Conservation (phyloP, 2,113 vertebrate species). For the Cyphomyrus discorhynchus region DNA sequence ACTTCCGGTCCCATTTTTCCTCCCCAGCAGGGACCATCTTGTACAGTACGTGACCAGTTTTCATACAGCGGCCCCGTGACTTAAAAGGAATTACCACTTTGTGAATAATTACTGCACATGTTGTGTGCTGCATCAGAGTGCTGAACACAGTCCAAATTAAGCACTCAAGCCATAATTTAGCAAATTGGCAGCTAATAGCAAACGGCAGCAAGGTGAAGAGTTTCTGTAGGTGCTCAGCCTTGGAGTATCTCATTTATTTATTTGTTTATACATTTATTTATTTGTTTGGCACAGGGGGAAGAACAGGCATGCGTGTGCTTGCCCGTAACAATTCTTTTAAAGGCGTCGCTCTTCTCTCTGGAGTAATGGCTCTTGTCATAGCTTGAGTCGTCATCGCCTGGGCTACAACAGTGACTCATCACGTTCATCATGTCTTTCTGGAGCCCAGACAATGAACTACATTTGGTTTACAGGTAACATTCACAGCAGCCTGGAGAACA, state of each 20-base stretch:
- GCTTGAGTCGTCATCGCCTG: neutral
- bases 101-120: constrained; percentile 9
- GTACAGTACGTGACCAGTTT: neutral
- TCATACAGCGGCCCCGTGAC: neutral
- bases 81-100: neutral
- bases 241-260: neutral
- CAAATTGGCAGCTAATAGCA: neutral
- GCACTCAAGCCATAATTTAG: neutral
- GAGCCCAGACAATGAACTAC: neutral
- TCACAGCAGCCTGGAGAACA: neutral
- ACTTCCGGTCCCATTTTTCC: neutral
- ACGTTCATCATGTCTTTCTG: neutral
- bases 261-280: neutral
- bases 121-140: neutral
- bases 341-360: neutral
- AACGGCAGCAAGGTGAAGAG: neutral
- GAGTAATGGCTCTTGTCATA: neutral
- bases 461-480: neutral
- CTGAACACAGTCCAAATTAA: neutral
- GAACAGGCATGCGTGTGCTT: neutral
- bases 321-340: neutral
- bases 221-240: neutral
- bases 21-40: neutral
- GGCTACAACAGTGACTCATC: neutral
- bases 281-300: neutral